Evolutionary conservation across 30 jellyfish, hydroid and myxozoan genomes (phyloP).

Genomic region (Aurelia coerulea): DNA sequence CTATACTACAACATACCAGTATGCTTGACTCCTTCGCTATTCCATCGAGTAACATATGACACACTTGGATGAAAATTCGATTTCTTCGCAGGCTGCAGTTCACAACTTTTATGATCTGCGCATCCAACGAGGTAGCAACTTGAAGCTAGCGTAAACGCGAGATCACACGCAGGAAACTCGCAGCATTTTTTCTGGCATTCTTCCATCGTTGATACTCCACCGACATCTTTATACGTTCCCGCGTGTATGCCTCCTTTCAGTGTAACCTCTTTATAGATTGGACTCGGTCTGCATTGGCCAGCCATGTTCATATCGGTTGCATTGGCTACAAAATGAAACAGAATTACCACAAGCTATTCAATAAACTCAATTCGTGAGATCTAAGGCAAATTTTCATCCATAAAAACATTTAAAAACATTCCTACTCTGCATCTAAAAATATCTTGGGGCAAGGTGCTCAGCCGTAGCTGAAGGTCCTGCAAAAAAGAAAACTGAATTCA

Average conservation of each 20-base stretch:
- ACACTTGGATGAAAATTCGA: conserved; percentile 91
- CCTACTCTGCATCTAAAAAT: too few relatives aligned
- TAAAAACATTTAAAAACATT: too few relatives aligned
- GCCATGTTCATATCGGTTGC: conserved; percentile 91
- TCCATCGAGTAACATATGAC: conserved; percentile 97
- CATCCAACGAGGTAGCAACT: conserved; percentile 97
- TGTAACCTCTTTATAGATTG: conserved; percentile 90
- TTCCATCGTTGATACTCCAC: conserved; percentile 97
- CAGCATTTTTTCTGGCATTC: conserved; percentile 98
- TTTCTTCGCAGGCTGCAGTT: conserved; percentile 88
- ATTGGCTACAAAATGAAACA: conserved; percentile 49
- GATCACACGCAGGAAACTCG: conserved; percentile 98
- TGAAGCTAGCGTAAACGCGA: conserved; percentile 93
- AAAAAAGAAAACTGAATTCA: conserved; percentile 5
- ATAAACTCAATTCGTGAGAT: too few relatives aligned
- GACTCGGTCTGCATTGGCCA: conserved; percentile 93
- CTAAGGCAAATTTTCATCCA: too few relatives aligned
- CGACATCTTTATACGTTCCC: conserved; percentile 97
- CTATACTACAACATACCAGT: conserved; percentile 83
- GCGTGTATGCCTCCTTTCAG: conserved; percentile 98
- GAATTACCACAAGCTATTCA: too few relatives aligned
- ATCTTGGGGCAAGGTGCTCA: too few relatives aligned
- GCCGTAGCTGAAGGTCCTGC: neutral
- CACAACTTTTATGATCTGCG: conserved; percentile 93
- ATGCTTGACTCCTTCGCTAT: conserved; percentile 97